phyloP scores from a whole-genome alignment of 64 coral and sea anemone species.

The Montipora efflorescens region DNA sequence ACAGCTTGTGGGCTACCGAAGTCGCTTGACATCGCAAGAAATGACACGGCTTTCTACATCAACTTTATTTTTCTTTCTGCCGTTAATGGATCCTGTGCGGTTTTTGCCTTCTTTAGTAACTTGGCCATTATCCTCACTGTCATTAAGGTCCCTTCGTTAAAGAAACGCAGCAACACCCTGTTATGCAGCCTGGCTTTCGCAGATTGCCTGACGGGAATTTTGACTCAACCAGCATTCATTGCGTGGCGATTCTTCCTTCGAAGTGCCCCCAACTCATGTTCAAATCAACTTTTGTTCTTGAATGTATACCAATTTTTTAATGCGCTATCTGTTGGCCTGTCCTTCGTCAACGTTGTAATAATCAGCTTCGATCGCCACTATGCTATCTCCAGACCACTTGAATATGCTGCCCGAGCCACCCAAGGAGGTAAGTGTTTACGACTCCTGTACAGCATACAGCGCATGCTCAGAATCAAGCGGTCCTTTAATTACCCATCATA shows the following conservation, averaged over 20 bases:
- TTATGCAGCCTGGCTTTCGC: constrained; percentile 34
- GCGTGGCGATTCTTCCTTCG: constrained; percentile 3
- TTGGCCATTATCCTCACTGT: constrained; percentile 9
- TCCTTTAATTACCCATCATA: too few species aligned
- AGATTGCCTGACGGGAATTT: constrained; percentile 13
- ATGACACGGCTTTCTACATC: constrained; percentile 10
- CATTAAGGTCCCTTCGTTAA: neutral
- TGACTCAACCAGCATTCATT: neutral
- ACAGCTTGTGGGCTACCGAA: neutral
- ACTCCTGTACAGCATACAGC: neutral
- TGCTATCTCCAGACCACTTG: constrained; percentile 19
- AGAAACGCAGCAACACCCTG: constrained; percentile 5
- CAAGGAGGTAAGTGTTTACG: neutral
- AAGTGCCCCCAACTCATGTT: neutral
- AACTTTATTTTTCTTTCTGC: neutral
- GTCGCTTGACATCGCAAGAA: neutral
- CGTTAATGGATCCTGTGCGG: neutral
- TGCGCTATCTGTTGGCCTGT: neutral
- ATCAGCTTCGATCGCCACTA: constrained; percentile 4
- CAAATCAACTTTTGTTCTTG: neutral
- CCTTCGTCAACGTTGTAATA: neutral
- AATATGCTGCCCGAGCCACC: neutral
- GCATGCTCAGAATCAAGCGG: too few species aligned
- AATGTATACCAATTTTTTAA: neutral
- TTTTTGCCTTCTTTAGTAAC: constrained; percentile 45